Conservation (phyloP, 2,888 invertebrate genomes). For the Conomelus anceps region DNA sequence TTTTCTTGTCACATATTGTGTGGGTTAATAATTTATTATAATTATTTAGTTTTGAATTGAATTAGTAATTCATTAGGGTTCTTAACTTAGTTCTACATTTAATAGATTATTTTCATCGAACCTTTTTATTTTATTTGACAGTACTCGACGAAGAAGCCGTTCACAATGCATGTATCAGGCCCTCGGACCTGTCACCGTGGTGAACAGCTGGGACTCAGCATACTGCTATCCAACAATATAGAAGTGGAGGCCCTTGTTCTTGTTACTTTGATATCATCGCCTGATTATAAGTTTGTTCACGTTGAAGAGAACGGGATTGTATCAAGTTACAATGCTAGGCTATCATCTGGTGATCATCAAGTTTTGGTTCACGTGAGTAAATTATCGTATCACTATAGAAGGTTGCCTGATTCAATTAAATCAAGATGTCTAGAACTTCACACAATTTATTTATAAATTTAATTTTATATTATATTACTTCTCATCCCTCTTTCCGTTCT, state of each 20-base stretch:
- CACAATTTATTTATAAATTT: too few species aligned
- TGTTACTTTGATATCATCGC: constrained; percentile 45
- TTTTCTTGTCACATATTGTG: too few species aligned
- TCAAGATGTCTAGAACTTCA: too few species aligned
- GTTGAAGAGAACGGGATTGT: constrained; percentile 47
- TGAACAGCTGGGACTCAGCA: constrained; percentile 44
- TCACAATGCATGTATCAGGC: constrained; percentile 48
- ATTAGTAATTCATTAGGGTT: too few species aligned
- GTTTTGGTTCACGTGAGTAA: constrained; percentile 45
- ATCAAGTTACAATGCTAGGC: constrained; percentile 44
- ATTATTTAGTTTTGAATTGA: too few species aligned
- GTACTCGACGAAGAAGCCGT: constrained; percentile 44
- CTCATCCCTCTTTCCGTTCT: too few species aligned
- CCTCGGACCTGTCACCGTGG: constrained; percentile 45
- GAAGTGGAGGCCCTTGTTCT: constrained; percentile 39
- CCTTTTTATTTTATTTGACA: constrained; percentile 28
- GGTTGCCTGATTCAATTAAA: too few species aligned
- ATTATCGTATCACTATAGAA: too few species aligned
- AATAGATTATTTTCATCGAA: background rate
- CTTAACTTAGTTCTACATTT: background rate
- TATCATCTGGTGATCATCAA: constrained; percentile 47
- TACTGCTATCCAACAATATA: constrained; percentile 40
- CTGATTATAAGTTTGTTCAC: constrained; percentile 46
- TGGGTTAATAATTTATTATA: too few species aligned
- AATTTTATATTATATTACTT: too few species aligned